Percentiles rank a stretch among this genome's conserved stretches.
These are phyloP conservation scores for Octopus sinensis DNA, from an alignment of 1,140 invertebrate species.

Conservation along the genomic window DNA sequence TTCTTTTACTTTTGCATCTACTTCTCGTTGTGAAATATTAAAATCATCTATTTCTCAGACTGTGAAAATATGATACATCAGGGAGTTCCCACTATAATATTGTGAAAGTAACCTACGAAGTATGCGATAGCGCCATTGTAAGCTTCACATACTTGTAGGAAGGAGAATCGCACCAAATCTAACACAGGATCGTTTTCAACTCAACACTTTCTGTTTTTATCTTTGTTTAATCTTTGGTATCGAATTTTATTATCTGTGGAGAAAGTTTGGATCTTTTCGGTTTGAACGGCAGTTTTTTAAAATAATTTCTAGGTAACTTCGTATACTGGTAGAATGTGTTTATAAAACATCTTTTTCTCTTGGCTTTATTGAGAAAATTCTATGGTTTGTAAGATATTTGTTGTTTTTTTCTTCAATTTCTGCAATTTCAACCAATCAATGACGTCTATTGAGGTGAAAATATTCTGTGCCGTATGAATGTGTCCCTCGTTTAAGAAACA, in stretches of 20 bases:
- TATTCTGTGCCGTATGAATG: no score
- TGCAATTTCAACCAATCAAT: no score
- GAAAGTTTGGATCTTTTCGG: neutral
- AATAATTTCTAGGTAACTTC: no score
- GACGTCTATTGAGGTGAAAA: no score
- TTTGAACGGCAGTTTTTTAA: no score
- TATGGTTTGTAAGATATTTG: no score
- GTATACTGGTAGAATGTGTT: no score
- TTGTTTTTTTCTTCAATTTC: no score
- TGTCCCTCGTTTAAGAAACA: no score
- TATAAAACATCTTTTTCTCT: no score
- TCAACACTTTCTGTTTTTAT: neutral
- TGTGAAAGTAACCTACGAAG: constrained; percentile 1
- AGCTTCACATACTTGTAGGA: neutral
- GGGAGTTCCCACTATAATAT: neutral
- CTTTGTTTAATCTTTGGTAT: constrained; percentile 12
- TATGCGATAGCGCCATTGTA: neutral
- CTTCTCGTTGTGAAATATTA: neutral
- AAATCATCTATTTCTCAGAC: neutral
- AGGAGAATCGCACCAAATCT: neutral
- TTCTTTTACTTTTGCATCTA: neutral
- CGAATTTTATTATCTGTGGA: constrained; percentile 4
- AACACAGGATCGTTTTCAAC: neutral
- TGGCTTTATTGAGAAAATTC: no score
- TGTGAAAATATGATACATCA: constrained; percentile 2